Evolutionary conservation across 1,140 invertebrate genomes (phyloP), one percentile per base, ranked within the genome.

Genomic region (Drosophila sechellia): DNA sequence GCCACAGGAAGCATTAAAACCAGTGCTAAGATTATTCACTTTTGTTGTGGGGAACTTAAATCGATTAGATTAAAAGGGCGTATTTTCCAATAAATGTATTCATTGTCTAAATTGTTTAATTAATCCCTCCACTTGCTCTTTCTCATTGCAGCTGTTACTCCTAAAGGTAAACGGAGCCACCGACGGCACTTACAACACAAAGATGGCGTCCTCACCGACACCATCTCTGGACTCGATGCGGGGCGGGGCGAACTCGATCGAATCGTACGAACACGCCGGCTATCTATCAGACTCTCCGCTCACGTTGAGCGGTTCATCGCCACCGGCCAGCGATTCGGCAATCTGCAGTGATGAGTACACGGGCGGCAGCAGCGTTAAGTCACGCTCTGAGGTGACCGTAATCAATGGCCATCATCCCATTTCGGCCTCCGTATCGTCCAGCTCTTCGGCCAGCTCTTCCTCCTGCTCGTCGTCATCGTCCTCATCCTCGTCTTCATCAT

Each of bases 201-300:
- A 59, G 77, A 89, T 91, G 90, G 92, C 92, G 77, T 79, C 95
- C 93, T 96, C 96, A 92, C 96, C 96, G 92, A 97, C 97, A 94
- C 96, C 96, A 92, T 97, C 97, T 93, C 94, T 97, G 94, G 96
- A 97, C 95, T 97, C 96, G 93, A 94, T 96, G 93, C 95, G 95
- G 91, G 96, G 96, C 95, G 96, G 96, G 95, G 96, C 96, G 93
- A 97, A 96, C 94, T 97, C 96, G 91, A 95, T 97, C 93, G 96
- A 96, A 94, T 97, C 96, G 84, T 95, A 95, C 73, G 96, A 96
- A 92, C 93, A 94, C 40, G 86, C 79, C 43, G 92, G 90, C 50
- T 92, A 92, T 65, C 92, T 95, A 85, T 95, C 94, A 83, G 94
- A 95, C 85, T 96, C 96, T 60, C 96, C 96, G 81, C 92, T 96